Evolutionary conservation across 1,140 invertebrate species (phyloP).

Genomic region (Cryptotermes secundus): DNA sequence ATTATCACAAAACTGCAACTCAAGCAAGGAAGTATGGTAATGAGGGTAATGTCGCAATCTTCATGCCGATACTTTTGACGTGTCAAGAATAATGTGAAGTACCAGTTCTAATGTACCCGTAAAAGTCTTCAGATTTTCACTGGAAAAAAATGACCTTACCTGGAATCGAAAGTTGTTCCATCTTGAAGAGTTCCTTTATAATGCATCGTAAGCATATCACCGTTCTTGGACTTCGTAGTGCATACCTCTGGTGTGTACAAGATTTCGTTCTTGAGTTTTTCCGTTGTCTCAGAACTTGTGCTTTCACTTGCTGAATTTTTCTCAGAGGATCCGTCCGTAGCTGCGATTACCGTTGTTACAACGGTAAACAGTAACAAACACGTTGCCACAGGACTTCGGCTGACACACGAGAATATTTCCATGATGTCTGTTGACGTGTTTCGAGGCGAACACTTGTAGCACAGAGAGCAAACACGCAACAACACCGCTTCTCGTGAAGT

Average conservation of each 20-base stretch:
- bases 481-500: background rate
- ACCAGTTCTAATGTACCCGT: background rate
- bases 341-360: background rate
- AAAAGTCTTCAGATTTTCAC: no score
- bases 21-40: no score
- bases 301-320: background rate
- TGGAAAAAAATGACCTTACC: conserved; percentile 59
- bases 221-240: conserved; percentile 76
- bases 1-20: no score
- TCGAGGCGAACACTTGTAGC: background rate
- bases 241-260: conserved; percentile 77
- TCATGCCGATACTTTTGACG: no score
- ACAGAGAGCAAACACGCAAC: accelerated
- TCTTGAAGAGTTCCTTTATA: conserved; percentile 85
- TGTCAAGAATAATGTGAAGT: no score
- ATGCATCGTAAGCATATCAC: conserved; percentile 91
- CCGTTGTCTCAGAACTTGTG: conserved; percentile 45
- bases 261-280: conserved; percentile 78
- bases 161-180: conserved; percentile 91
- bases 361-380: background rate
- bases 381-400: background rate
- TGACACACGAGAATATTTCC: background rate
- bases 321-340: background rate
- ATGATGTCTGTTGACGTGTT: background rate
- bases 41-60: no score